phyloP scores from a whole-genome alignment of 2,888 invertebrate species.

The Oscheius sp. region DNA sequence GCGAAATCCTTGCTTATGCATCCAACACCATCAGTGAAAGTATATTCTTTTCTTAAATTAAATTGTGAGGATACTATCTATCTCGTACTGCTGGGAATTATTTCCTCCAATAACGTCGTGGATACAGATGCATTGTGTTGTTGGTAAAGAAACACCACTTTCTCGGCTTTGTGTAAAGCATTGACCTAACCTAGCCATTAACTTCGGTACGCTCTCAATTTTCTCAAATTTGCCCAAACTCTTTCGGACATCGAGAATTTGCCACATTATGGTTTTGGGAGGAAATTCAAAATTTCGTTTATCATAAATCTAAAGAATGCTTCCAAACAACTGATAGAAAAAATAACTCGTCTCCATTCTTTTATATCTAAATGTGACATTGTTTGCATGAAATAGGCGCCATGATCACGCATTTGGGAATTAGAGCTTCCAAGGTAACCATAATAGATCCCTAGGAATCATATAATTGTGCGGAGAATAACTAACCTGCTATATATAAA shows the following conservation, averaged over 20 bases:
- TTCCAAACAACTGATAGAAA: no score
- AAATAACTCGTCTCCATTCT: conserved; percentile 4
- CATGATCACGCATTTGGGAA: conserved; percentile 68
- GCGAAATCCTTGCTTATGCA: conserved; percentile 60
- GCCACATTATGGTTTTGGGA: neutral
- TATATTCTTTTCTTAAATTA: conserved; percentile 45
- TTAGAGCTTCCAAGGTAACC: conserved; percentile 68
- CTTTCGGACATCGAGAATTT: conserved; percentile 47
- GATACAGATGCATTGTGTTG: conserved; percentile 32
- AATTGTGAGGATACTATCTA: no score
- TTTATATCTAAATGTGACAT: conserved; percentile 8
- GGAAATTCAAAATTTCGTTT: neutral
- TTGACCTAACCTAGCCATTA: conserved; percentile 71
- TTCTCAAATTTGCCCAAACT: conserved; percentile 54
- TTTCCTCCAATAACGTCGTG: conserved; percentile 46
- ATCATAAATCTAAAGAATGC: neutral
- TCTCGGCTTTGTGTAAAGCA: conserved; percentile 68
- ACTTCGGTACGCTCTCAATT: conserved; percentile 68
- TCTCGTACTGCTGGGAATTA: neutral
- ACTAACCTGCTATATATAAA: conserved; percentile 45
- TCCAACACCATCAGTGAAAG: conserved; percentile 66
- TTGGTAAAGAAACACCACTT: conserved; percentile 38
- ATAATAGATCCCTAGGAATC: conserved; percentile 47
- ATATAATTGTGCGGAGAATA: neutral
- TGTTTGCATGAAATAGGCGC: conserved; percentile 59